Evolutionary conservation across 2,888 invertebrate genomes (phyloP).

Genomic region (Pycnomerus fuliginosus): DNA sequence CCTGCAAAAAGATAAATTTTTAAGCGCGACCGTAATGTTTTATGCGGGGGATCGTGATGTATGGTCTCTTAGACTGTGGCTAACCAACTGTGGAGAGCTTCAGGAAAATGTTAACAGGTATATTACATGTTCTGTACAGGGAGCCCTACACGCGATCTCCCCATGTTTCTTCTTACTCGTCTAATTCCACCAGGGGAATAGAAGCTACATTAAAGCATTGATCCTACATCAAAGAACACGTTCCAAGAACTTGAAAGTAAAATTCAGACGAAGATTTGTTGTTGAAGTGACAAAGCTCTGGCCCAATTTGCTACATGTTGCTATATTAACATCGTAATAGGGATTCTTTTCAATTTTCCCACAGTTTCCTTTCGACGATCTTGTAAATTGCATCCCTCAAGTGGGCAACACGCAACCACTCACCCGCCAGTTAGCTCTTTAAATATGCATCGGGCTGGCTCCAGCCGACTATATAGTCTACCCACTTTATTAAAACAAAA

Average conservation of each 20-base stretch:
- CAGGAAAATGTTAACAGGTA: conserved; percentile 24
- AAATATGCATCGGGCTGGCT: conserved; percentile 23
- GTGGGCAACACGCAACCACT: conserved; percentile 34
- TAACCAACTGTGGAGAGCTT: conserved; percentile 18
- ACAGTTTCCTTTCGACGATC: conserved; percentile 34
- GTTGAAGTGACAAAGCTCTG: too few species aligned
- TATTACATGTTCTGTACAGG: conserved; percentile 16
- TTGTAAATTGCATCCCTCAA: conserved; percentile 36
- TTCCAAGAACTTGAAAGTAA: too few species aligned
- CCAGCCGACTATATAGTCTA: conserved; percentile 17
- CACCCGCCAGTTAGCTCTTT: conserved; percentile 13
- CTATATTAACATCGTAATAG: too few species aligned
- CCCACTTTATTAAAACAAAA: conserved; percentile 22
- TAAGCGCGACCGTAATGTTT: too few species aligned
- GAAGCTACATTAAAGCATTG: conserved; percentile 15
- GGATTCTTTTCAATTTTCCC: conserved; percentile 40
- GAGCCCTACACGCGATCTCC: conserved; percentile 23
- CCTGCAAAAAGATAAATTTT: too few species aligned
- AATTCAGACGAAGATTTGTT: too few species aligned
- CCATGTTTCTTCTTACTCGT: conserved; percentile 17
- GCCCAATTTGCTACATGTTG: too few species aligned
- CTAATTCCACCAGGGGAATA: conserved; percentile 19
- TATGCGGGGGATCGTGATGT: conserved; percentile 3
- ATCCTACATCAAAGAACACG: conserved; percentile 19
- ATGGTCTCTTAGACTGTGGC: conserved; percentile 15